These are phyloP conservation scores for Leptopilina syphax DNA, from an alignment of 2,888 invertebrate species.

Conservation along the genomic window DNA sequence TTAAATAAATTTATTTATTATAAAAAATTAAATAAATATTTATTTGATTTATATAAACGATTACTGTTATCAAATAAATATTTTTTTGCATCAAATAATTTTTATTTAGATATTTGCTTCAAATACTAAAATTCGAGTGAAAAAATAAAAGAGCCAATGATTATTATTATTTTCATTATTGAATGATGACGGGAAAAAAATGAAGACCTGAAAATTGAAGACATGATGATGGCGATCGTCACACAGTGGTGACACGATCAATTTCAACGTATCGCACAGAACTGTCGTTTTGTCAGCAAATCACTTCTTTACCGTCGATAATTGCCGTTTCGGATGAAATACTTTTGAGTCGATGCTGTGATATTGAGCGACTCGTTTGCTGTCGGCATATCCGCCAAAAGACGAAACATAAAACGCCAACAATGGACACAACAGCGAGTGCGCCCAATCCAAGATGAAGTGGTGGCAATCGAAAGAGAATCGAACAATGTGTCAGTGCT, in stretches of 20 bases:
- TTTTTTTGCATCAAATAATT: no score
- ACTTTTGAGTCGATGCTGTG: constrained; percentile 89
- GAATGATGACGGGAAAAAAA: constrained; percentile 50
- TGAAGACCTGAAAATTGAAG: constrained; percentile 52
- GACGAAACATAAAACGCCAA: constrained; percentile 69
- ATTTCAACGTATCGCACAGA: constrained; percentile 95
- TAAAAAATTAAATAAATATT: no score
- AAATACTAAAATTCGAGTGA: no score
- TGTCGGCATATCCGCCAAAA: constrained; percentile 79
- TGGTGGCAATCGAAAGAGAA: constrained; percentile 86
- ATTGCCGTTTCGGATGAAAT: constrained; percentile 90
- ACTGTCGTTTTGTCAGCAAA: constrained; percentile 97
- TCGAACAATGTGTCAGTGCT: constrained; percentile 87
- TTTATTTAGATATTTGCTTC: no score
- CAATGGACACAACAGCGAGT: constrained; percentile 74
- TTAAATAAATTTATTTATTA: no score
- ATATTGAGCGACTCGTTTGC: constrained; percentile 85
- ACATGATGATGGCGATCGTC: constrained; percentile 78
- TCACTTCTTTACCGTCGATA: constrained; percentile 91
- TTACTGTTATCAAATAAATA: no score
- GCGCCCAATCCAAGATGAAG: constrained; percentile 81
- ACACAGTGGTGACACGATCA: constrained; percentile 93
- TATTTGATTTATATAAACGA: no score
- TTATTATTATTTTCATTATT: constrained; percentile 25
- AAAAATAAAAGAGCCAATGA: constrained; percentile 19